Base-by-base conservation (phyloP, 2,797 vertebrate species). In the Distichodus sexfasciatus region DNA sequence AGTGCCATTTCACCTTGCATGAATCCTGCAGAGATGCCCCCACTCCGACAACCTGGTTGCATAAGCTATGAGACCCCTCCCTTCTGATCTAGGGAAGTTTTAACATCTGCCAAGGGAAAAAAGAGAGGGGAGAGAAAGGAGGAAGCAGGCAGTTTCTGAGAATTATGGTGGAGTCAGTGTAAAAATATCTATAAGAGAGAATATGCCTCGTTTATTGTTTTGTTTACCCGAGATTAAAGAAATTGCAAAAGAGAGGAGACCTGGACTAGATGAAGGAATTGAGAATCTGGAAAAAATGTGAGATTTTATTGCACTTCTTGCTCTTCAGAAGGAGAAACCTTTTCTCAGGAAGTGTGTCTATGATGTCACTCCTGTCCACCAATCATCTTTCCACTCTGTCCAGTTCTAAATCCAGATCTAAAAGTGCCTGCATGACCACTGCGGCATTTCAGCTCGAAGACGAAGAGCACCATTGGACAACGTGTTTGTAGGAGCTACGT, bases 21-120 rank as follows among this genome's bases (percentile, higher is more conserved):
- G 29, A 47, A 64, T 64, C 29, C 23, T 43, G 17, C 28, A 57
- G 69, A 41, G 33, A n/a, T 57, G 40, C 33, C n/a, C 36, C 3
- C 24, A 43, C 29, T 15, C 29, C 7, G 29, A n/a, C 3, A 21
- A 59, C 36, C 21, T 6, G 14, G 60, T 64, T 55, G 14, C 12
- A 63, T 26, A 70, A 70, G 46, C 53, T 19, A 36, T 19, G 6
- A 36, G 7, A 12, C 31, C 24, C 53, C 43, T 55, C 44, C 69
- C 54, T 17, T 40, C 21, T 47, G 12, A 31, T 48, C 68, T 24
- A 33, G 31, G 31, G 17, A 57, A 29, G 15, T 57, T 38, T 40
- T n/a, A n/a, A 57, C 7, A 1, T 2, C 31, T 10, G 53, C 40
- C 40, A 71, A 47, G 23, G 28, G 29, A 15, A 14, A 55, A 46